A percentile compares a stretch with the other conserved stretches of the same genome.
phyloP scores from a whole-genome alignment of 2,113 vertebrate genomes.

The Catharus bicknelli region DNA sequence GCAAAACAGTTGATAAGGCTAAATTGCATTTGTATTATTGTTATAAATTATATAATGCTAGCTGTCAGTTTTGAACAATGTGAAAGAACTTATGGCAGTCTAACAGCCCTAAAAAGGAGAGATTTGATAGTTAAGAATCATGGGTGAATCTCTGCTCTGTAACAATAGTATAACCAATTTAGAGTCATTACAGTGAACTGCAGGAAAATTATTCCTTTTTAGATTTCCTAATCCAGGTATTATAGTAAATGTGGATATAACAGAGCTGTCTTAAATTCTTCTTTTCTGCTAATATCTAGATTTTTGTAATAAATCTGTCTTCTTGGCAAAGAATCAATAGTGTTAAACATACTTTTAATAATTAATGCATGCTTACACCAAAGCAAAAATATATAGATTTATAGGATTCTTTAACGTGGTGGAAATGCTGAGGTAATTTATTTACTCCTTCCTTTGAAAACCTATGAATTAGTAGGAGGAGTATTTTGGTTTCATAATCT shows the following conservation, averaged over 20 bases:
- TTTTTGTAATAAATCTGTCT: neutral
- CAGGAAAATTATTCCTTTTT: slow-evolving; percentile 11
- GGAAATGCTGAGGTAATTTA: neutral
- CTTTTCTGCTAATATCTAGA: neutral
- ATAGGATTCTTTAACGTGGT: neutral
- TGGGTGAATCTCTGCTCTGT: neutral
- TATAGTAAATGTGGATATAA: neutral
- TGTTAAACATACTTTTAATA: neutral
- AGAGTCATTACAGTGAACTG: neutral
- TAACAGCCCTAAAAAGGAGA: neutral
- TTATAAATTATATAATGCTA: neutral
- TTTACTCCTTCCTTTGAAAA: neutral
- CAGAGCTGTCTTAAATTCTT: neutral
- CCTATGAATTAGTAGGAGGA: neutral
- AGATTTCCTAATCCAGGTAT: neutral
- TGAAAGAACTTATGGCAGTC: neutral
- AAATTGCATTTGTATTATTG: neutral
- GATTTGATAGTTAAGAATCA: neutral
- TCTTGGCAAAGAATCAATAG: neutral
- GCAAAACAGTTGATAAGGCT: neutral
- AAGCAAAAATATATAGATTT: neutral
- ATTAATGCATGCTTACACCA: neutral
- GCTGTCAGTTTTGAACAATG: neutral
- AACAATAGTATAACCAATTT: neutral
- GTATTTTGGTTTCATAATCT: neutral